Evolutionary conservation across 2,797 vertebrate genomes (phyloP).

Genomic region (Meda fulgida): DNA sequence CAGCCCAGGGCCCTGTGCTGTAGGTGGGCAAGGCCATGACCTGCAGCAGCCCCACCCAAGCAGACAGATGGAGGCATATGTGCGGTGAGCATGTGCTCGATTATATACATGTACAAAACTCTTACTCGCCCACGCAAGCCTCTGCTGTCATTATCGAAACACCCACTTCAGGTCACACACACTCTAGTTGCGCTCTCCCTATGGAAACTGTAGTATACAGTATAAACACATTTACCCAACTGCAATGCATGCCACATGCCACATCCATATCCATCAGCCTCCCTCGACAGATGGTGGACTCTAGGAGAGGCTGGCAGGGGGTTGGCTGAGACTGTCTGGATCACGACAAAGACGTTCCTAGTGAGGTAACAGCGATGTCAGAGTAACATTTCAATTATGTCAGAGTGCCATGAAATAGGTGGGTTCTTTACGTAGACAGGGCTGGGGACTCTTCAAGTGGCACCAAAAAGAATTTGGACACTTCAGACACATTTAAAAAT

Average conservation of each 20-base stretch:
- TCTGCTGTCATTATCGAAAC: constrained; percentile 46
- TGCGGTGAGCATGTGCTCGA: not conserved
- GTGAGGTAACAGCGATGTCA: constrained; percentile 73
- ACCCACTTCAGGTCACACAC: constrained; percentile 48
- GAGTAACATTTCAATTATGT: constrained; percentile 65
- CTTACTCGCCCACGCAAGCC: constrained; percentile 32
- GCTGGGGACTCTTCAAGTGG: constrained; percentile 75
- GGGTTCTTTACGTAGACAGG: constrained; percentile 31
- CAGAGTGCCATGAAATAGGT: constrained; percentile 66
- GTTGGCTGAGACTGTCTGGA: constrained; percentile 67
- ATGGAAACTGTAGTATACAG: constrained; percentile 45
- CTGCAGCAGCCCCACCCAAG: constrained; percentile 53
- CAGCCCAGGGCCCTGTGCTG: constrained; percentile 53
- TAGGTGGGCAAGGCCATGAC: constrained; percentile 60
- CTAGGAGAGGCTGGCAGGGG: constrained; percentile 56
- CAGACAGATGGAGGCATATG: constrained; percentile 26
- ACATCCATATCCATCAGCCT: constrained; percentile 41
- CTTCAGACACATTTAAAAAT: not conserved
- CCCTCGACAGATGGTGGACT: constrained; percentile 67
- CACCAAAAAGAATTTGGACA: constrained; percentile 51
- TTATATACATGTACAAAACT: constrained; percentile 38
- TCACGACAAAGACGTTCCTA: constrained; percentile 68
- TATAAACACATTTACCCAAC: constrained; percentile 34
- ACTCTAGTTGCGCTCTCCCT: constrained; percentile 41
- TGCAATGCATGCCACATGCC: constrained; percentile 40